These are phyloP conservation scores for Poeciliopsis retropinna DNA, from an alignment of 2,113 vertebrate species.

Conservation along the genomic window DNA sequence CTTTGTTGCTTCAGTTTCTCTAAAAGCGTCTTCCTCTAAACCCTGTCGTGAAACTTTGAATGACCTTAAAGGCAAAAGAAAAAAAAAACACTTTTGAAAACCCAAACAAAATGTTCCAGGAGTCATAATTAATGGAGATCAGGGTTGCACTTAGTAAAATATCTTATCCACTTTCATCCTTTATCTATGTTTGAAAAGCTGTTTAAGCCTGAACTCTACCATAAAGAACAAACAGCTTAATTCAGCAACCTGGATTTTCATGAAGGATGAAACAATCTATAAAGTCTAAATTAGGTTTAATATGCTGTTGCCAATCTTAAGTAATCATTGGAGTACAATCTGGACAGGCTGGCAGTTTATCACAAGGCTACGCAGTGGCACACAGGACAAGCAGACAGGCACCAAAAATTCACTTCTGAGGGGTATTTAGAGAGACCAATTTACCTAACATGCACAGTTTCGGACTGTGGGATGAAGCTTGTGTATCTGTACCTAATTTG, in stretches of 20 bases:
- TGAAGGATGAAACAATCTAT: background rate
- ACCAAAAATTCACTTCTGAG: background rate
- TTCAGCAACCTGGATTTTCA: background rate
- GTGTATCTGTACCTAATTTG: background rate
- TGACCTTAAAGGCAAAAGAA: slow-evolving; percentile 39
- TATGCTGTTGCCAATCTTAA: background rate
- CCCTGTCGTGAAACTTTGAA: slow-evolving; percentile 24
- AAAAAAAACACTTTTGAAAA: background rate
- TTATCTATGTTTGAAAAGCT: background rate
- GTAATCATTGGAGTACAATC: background rate
- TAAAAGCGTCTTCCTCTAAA: slow-evolving; percentile 26
- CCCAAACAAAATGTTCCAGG: slow-evolving; percentile 35
- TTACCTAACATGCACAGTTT: background rate
- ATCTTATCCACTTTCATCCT: background rate
- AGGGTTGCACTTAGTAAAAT: background rate
- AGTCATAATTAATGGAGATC: slow-evolving; percentile 20
- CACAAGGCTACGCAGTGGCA: background rate
- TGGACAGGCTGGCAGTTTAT: background rate
- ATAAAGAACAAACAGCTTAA: background rate
- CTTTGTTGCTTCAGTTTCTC: slow-evolving; percentile 34
- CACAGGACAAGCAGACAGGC: background rate
- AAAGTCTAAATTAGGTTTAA: background rate
- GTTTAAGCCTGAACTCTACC: background rate
- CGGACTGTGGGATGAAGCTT: background rate
- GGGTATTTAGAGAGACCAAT: background rate